These are phyloP conservation scores for Poeciliopsis paucimaculata DNA, from an alignment of 2,797 vertebrate genomes.

Conservation along the genomic window DNA sequence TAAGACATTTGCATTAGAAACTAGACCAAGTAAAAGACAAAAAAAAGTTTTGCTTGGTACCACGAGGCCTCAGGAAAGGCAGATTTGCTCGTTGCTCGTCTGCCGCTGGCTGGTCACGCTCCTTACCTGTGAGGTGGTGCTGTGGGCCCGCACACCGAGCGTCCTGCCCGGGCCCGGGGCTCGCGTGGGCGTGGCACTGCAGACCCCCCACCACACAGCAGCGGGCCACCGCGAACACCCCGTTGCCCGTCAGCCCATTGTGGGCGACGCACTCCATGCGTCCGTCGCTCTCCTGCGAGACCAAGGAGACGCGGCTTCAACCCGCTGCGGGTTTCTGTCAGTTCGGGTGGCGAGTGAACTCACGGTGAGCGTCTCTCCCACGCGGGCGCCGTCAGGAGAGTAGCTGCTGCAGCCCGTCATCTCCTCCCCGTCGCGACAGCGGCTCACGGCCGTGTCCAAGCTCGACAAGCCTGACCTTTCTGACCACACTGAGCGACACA, in stretches of 20 bases:
- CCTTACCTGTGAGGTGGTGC: constrained; percentile 84
- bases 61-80: background rate
- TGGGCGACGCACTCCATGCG: constrained; percentile 82
- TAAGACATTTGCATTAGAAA: too few relatives aligned
- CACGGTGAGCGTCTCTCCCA: constrained; percentile 84
- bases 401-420: constrained; percentile 90
- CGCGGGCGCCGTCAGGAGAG: constrained; percentile 67
- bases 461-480: constrained; percentile 71
- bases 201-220: constrained; percentile 82
- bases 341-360: constrained; percentile 18
- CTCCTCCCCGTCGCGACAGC: constrained; percentile 81
- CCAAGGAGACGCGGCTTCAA: background rate
- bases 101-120: background rate
- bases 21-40: too few relatives aligned
- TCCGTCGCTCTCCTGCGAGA: constrained; percentile 70
- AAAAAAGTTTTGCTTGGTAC: background rate
- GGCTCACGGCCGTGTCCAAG: constrained; percentile 53
- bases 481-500: constrained; percentile 90
- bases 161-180: constrained; percentile 51
- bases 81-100: background rate
- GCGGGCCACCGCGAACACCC: constrained; percentile 84
- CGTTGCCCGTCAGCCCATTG: constrained; percentile 68
- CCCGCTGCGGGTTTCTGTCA: background rate
- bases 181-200: constrained; percentile 69
- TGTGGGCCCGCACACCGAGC: constrained; percentile 67